Evolutionary conservation across 2,113 vertebrate genomes (phyloP).

Genomic region (Oriolus oriolus): DNA sequence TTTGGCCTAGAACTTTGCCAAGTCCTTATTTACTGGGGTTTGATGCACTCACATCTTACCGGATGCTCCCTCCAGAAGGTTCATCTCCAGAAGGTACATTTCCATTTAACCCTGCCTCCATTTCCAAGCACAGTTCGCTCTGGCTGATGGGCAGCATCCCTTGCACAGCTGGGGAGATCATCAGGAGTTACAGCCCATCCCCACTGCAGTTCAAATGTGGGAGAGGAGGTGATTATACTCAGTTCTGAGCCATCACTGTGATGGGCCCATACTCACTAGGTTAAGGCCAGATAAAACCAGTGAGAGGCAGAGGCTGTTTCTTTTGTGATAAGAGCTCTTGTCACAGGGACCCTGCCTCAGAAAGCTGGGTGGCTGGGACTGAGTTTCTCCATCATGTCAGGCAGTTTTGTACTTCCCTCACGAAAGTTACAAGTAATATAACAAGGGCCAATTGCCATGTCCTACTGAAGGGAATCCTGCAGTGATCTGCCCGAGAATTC

Average conservation of each 20-base stretch:
- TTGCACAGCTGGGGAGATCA: not conserved
- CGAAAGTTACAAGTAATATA: not conserved
- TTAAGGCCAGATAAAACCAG: not conserved
- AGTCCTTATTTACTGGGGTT: not conserved
- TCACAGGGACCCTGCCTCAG: not conserved
- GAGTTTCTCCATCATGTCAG: not conserved
- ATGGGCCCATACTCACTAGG: not conserved
- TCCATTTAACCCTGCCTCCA: not conserved
- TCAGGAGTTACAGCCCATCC: not conserved
- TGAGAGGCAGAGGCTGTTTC: not conserved
- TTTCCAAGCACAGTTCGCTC: not conserved
- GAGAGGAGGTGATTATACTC: not conserved
- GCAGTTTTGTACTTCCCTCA: not conserved
- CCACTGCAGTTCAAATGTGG: not conserved
- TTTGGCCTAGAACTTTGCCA: not conserved
- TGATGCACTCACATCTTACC: not conserved
- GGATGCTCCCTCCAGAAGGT: not conserved
- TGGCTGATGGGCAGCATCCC: not conserved
- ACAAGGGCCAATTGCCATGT: not conserved
- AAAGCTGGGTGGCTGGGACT: not conserved
- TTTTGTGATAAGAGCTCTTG: not conserved
- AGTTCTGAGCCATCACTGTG: not conserved
- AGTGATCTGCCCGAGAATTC: not conserved
- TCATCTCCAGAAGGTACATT: not conserved
- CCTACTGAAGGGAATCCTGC: not conserved